Conservation (phyloP, 1,140 invertebrate species). For the Mylabris phalerata region DNA sequence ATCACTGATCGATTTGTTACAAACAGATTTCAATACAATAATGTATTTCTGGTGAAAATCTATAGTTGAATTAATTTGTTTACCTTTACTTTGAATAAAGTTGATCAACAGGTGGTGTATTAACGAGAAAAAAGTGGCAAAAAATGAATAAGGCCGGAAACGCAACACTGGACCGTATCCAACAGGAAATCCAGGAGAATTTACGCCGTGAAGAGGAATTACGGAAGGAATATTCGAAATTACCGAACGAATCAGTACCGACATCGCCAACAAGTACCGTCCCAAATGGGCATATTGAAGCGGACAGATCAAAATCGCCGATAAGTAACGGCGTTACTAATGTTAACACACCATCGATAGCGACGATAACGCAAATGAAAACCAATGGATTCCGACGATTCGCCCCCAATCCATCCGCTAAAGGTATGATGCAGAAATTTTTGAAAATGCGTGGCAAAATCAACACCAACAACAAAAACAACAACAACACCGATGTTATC, state of each 20-base stretch:
- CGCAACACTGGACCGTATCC: slow-evolving; percentile 36
- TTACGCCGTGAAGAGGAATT: slow-evolving; percentile 38
- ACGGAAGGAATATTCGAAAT: slow-evolving; percentile 13
- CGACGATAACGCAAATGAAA: neutral
- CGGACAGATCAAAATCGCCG: neutral
- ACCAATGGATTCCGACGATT: slow-evolving; percentile 21
- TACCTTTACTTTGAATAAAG: neutral
- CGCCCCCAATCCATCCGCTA: slow-evolving; percentile 29
- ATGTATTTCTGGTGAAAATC: neutral
- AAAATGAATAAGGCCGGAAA: slow-evolving; percentile 29
- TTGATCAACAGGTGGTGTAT: slow-evolving; percentile 22
- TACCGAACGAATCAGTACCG: neutral
- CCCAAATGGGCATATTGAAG: neutral
- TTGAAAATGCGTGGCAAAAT: slow-evolving; percentile 38
- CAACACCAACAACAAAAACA: neutral
- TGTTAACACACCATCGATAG: neutral
- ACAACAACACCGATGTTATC: neutral
- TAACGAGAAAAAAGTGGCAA: neutral
- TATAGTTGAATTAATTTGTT: neutral
- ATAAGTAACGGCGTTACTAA: neutral
- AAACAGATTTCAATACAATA: too few species aligned
- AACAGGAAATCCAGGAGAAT: slow-evolving; percentile 40
- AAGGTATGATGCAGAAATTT: slow-evolving; percentile 41
- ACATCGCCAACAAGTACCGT: neutral
- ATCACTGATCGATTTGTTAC: neutral